A percentile compares a stretch with the other conserved stretches of the same genome.
These are phyloP conservation scores for Trichonephila inaurata DNA, from an alignment of 1,140 invertebrate genomes.

Conservation along the genomic window DNA sequence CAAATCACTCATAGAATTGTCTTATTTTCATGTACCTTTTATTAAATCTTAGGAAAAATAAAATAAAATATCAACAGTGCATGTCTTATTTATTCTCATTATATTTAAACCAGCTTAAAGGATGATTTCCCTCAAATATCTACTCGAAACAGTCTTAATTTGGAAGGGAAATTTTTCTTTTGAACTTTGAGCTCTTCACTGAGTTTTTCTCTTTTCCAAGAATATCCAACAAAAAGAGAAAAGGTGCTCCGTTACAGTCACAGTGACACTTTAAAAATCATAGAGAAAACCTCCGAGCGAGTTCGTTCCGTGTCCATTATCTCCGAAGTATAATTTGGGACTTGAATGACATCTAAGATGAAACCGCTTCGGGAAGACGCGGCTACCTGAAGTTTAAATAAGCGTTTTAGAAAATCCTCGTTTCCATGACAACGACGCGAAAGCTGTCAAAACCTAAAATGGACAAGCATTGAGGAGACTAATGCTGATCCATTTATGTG, in stretches of 20 bases:
- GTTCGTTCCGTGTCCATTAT: not conserved
- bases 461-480: not conserved
- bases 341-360: not conserved
- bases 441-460: constrained; percentile 34
- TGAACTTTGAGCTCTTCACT: no score
- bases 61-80: no score
- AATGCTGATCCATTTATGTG: constrained; percentile 38
- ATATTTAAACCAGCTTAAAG: no score
- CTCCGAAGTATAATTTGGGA: not conserved
- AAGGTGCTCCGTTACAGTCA: not conserved
- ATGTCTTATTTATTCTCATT: no score
- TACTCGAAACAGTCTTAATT: no score
- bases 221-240: constrained; percentile 90
- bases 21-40: no score
- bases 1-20: no score
- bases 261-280: not conserved
- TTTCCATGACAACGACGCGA: not conserved
- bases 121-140: no score
- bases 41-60: no score
- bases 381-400: constrained; percentile 8
- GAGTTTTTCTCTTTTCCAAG: no score
- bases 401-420: constrained; percentile 17
- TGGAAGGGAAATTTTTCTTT: no score
- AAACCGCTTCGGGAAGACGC: not conserved
- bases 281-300: no score